Percentiles rank a stretch among this genome's conserved stretches.
Conservation (phyloP, 2,797 vertebrate species). For the Brachyrhaphis roseni region DNA sequence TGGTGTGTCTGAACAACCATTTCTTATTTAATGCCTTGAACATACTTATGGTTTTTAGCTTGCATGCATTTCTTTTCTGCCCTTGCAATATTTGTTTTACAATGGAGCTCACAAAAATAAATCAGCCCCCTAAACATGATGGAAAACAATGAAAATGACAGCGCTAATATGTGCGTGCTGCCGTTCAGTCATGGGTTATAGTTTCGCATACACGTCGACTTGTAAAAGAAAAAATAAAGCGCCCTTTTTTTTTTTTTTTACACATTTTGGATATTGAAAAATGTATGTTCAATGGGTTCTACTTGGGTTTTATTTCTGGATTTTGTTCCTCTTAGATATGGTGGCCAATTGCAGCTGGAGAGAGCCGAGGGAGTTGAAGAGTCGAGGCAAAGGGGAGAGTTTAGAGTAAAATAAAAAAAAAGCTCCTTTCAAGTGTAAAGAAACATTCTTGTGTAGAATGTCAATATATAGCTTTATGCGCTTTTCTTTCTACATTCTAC, state of each 20-base stretch:
- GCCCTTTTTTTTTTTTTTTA: background rate
- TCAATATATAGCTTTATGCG: slow-evolving; percentile 64
- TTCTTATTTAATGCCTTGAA: background rate
- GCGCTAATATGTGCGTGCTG: slow-evolving; percentile 26
- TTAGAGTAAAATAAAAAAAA: slow-evolving; percentile 48
- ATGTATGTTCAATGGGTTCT: slow-evolving; percentile 9
- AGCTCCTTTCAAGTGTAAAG: slow-evolving; percentile 73
- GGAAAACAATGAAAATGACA: slow-evolving; percentile 52
- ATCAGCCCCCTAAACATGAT: slow-evolving; percentile 12
- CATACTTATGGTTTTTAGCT: background rate
- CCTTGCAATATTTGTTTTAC: slow-evolving; percentile 30
- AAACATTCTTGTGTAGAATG: slow-evolving; percentile 64
- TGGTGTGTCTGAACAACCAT: too few species aligned
- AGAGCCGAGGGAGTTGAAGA: slow-evolving; percentile 29
- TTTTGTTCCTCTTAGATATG: slow-evolving; percentile 26
- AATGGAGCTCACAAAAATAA: slow-evolving; percentile 42
- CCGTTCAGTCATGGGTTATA: slow-evolving; percentile 30
- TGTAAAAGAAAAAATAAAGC: slow-evolving; percentile 9
- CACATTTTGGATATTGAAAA: slow-evolving; percentile 1
- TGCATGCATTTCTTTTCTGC: background rate
- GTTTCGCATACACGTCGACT: slow-evolving; percentile 9
- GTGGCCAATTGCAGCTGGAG: slow-evolving; percentile 2
- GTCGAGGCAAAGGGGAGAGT: slow-evolving; percentile 57
- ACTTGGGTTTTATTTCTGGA: slow-evolving; percentile 8
- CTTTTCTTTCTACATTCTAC: slow-evolving; percentile 62